phyloP scores from a whole-genome alignment of 2,113 vertebrate species.

The Melierax canorus region DNA sequence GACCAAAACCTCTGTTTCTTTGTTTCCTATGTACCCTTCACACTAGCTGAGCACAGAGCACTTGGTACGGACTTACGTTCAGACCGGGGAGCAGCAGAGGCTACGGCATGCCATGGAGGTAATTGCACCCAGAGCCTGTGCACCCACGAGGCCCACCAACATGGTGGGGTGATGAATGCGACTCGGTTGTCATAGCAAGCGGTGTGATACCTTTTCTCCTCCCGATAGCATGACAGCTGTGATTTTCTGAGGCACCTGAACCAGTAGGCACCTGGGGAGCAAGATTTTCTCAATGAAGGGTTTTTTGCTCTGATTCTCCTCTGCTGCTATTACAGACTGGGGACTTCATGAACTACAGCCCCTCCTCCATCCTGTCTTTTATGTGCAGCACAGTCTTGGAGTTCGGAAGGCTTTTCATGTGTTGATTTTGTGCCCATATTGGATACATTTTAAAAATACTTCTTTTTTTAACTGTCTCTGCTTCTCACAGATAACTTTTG shows the following conservation, averaged over 20 bases:
- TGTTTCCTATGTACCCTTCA: neutral
- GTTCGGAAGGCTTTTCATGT: neutral
- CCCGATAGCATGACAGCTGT: neutral
- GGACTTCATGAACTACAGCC: neutral
- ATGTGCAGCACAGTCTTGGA: neutral
- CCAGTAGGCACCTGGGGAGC: neutral
- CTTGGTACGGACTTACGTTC: neutral
- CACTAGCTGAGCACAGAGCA: too few relatives aligned
- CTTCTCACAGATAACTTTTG: neutral
- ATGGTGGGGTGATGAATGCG: rapidly evolving
- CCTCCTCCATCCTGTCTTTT: neutral
- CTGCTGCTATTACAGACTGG: neutral
- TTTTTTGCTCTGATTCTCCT: neutral
- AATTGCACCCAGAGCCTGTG: neutral
- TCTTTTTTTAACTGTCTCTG: neutral
- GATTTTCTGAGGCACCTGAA: neutral
- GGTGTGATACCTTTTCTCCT: neutral
- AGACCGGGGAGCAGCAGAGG: neutral
- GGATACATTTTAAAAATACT: neutral
- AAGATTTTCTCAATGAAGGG: neutral
- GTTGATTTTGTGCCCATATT: neutral
- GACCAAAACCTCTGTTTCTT: neutral
- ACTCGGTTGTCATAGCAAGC: neutral
- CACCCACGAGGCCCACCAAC: rapidly evolving
- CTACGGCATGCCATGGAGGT: neutral